These are phyloP conservation scores for Synergus laeviventris DNA, from an alignment of 2,888 invertebrate genomes.

Conservation along the genomic window DNA sequence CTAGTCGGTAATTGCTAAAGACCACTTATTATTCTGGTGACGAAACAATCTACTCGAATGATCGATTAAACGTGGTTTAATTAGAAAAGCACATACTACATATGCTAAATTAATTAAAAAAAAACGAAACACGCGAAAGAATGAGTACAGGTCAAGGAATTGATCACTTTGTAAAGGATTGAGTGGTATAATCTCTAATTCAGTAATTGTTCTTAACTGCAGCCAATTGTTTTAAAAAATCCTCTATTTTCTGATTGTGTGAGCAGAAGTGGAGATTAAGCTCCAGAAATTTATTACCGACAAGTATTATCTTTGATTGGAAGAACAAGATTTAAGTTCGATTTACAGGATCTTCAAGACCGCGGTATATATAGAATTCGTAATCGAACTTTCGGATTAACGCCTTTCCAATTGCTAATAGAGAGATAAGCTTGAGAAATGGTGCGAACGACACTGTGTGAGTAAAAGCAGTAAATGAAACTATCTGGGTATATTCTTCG, in stretches of 20 bases:
- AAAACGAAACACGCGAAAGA: not conserved
- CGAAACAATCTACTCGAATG: constrained; percentile 34
- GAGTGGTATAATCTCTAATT: not conserved
- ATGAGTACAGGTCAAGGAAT: constrained; percentile 1
- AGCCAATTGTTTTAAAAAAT: not conserved
- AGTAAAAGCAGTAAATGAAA: constrained; percentile 24
- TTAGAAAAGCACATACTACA: constrained; percentile 2
- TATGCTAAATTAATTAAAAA: not conserved
- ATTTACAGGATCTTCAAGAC: not conserved
- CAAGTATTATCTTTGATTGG: not conserved
- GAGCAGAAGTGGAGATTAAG: not conserved
- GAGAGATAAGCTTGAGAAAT: constrained; percentile 8
- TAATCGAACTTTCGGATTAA: not conserved
- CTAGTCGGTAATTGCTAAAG: constrained; percentile 45
- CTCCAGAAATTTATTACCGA: not conserved
- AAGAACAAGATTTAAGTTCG: not conserved
- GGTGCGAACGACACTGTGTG: not conserved
- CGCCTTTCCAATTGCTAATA: not conserved
- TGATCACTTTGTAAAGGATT: not conserved
- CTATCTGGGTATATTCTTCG: constrained; percentile 11
- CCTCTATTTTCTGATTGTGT: not conserved
- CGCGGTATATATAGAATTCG: not conserved
- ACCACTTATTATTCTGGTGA: constrained; percentile 36
- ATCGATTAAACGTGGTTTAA: constrained; percentile 30
- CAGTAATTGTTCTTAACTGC: too few species aligned